A percentile compares a stretch with the other conserved stretches of the same genome.
These are phyloP conservation scores for Perognathus longimembris DNA, from an alignment of 2,113 vertebrate genomes.

Conservation along the genomic window DNA sequence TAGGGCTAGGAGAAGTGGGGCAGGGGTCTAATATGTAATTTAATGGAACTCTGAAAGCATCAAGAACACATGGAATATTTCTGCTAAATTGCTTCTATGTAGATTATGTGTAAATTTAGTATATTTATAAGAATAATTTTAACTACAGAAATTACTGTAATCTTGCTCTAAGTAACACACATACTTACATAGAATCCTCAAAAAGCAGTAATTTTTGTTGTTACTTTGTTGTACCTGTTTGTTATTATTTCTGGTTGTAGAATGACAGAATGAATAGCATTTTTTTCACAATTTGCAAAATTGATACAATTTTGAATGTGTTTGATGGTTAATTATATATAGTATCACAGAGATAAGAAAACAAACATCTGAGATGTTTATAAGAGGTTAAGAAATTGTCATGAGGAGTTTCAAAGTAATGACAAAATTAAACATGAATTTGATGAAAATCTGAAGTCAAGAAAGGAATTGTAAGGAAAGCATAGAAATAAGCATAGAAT, in stretches of 20 bases:
- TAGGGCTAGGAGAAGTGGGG: rapidly evolving
- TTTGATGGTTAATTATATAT: neutral
- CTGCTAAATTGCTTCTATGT: neutral
- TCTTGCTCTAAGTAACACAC: neutral
- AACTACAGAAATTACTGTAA: neutral
- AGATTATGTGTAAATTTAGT: neutral
- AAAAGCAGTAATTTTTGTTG: neutral
- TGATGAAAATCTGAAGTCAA: neutral
- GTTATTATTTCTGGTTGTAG: too few species aligned
- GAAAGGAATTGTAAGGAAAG: neutral
- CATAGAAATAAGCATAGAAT: neutral
- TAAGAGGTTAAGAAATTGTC: neutral
- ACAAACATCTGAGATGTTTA: neutral
- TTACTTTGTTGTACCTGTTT: too few species aligned
- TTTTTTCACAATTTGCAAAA: too few species aligned
- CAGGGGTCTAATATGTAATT: neutral
- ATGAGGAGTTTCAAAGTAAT: constrained; percentile 27
- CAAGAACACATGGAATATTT: neutral
- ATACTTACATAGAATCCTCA: neutral
- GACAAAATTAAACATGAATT: neutral
- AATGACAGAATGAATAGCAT: too few species aligned
- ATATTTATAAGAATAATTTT: neutral
- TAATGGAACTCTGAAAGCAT: neutral
- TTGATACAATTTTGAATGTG: neutral
- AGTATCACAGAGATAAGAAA: neutral